Evolutionary conservation across 2,888 invertebrate species (phyloP).

Genomic region (Neocrepidodera transversa): DNA sequence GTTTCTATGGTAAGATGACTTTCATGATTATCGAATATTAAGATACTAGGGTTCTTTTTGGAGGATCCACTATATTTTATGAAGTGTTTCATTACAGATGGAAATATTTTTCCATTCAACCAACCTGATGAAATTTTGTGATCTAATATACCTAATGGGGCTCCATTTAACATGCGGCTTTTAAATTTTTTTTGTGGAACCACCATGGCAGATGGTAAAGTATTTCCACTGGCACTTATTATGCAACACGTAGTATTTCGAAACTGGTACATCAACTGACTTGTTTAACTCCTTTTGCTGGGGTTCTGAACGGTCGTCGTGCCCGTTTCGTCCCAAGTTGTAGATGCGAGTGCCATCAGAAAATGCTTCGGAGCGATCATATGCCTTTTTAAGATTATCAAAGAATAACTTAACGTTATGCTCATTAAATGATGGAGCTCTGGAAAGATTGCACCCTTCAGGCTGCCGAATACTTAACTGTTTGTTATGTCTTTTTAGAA

Average conservation of each 20-base stretch:
- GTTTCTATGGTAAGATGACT: conserved; percentile 47
- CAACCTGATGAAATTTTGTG: conserved; percentile 25
- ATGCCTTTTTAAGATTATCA: not conserved
- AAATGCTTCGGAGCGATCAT: not conserved
- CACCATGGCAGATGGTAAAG: not conserved
- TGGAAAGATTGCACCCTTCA: not conserved
- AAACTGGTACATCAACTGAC: not conserved
- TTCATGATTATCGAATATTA: conserved; percentile 55
- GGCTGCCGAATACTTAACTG: not conserved
- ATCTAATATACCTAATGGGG: conserved; percentile 49
- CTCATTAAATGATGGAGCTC: not conserved
- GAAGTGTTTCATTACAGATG: conserved; percentile 50
- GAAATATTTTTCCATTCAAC: conserved; percentile 25
- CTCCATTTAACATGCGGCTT: conserved; percentile 2
- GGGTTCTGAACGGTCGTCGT: not conserved
- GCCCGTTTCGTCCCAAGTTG: not conserved
- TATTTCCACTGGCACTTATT: not conserved
- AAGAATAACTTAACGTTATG: not conserved
- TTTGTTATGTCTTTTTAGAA: not conserved
- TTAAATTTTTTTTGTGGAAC: conserved; percentile 6
- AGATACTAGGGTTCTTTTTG: conserved; percentile 44
- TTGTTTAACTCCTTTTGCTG: conserved; percentile 1
- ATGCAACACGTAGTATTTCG: conserved; percentile 5
- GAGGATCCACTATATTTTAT: conserved; percentile 33
- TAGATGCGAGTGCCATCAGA: not conserved